A percentile compares a stretch with the other conserved stretches of the same genome.
Evolutionary conservation across 2,113 vertebrate species (phyloP).

Genomic region (Dicaeum eximium): DNA sequence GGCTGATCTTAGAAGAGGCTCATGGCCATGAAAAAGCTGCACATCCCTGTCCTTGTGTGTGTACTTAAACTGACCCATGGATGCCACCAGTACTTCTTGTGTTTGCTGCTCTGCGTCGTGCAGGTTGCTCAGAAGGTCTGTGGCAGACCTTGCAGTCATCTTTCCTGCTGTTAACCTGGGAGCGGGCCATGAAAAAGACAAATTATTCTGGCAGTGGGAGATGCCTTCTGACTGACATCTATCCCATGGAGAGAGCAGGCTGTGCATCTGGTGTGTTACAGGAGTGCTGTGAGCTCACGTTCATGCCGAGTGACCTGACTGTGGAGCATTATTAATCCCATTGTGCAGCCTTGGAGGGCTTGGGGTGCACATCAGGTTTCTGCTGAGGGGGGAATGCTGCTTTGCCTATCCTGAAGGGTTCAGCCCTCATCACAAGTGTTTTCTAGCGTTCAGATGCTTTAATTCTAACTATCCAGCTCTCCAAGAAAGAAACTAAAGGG

Average conservation of each 20-base stretch:
- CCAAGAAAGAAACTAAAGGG: background rate
- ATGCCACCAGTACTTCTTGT: background rate
- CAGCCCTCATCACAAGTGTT: background rate
- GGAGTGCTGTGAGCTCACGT: background rate
- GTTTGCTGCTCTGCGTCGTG: background rate
- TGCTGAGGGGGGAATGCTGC: fast-evolving
- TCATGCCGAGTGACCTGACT: fast-evolving
- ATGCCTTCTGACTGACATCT: background rate
- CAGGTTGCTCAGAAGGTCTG: background rate
- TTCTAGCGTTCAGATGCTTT: background rate
- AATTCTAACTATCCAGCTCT: background rate
- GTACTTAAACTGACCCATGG: background rate
- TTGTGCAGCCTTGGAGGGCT: fast-evolving
- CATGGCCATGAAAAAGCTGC: background rate
- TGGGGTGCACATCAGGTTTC: fast-evolving
- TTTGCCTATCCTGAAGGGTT: background rate
- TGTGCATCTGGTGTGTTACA: background rate
- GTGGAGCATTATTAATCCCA: fast-evolving
- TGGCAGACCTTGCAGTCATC: background rate
- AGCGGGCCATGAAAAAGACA: background rate
- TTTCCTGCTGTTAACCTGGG: background rate
- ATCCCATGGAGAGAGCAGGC: background rate
- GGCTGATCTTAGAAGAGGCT: background rate
- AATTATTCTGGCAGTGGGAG: background rate
- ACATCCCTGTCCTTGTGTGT: background rate